Base-by-base conservation (phyloP, 2,888 invertebrate species). In the Callyntrura guangdongensis region DNA sequence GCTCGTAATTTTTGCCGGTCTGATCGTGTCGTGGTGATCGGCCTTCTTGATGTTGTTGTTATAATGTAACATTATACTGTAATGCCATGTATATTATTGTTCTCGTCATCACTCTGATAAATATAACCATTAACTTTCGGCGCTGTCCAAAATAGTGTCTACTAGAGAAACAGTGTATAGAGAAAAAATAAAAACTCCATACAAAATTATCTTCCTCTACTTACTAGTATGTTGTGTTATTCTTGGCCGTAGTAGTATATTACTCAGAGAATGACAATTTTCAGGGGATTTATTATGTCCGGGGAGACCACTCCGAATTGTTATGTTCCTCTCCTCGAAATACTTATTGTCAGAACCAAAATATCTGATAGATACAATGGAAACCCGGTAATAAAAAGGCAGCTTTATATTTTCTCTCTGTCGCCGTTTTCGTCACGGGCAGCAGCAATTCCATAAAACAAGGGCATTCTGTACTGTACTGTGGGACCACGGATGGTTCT, bases 271-370 rank as follows among this genome's bases (percentile, higher is more conserved):
- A 87, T 67, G 86, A 87, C 67, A 87, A 87, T 87, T 79, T 87
- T 87, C 83, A 45, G n/a, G 86, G 86, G 86, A 87, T 87, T 87
- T 87, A 87, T 87, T 87, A 87, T 67, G 47, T 85, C 85, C 85
- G 72, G 85, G 17, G 85, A 85, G 85, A 79, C 79, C 79, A 79
- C 56, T 79, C 53, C 17, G 79, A 25, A 79, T 36, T 25, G 79
- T 72, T 47, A 72, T 72, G 72, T 72, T 72, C 47, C 17, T 72
- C 72, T 72, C 1, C 72, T 47, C 14, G 3, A 61, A 17, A 17
- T 69, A 8, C n/a, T 5, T 14, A 14, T 36, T 69, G 69, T 17
- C 36, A 11, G 45, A 4, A 69, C 69, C 8, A 17, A 53, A n/a
- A 14, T 53, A 53, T 53, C 14, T 53, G 6, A 53, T 53, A 53